Percentiles rank a stretch among this genome's conserved stretches.
Evolutionary conservation across 2,888 invertebrate species (phyloP).

Genomic region (Watsonalla cultraria): DNA sequence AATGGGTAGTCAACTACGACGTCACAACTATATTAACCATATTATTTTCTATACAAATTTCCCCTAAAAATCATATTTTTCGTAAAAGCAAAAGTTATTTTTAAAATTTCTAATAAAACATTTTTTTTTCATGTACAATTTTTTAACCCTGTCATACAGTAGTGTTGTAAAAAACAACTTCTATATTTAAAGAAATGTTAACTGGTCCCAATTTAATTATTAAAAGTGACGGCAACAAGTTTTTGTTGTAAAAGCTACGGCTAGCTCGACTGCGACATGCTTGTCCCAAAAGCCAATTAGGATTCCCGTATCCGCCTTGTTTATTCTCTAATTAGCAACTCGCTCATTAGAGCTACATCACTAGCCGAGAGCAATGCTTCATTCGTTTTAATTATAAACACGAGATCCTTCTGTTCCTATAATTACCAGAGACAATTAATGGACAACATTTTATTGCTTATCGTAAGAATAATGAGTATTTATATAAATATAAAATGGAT

Average conservation of each 20-base stretch:
- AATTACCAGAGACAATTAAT: conserved; percentile 67
- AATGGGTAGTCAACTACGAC: too few relatives aligned
- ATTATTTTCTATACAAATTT: too few relatives aligned
- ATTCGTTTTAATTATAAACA: conserved; percentile 76
- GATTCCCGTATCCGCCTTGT: conserved; percentile 69
- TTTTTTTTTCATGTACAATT: too few relatives aligned
- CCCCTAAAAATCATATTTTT: too few relatives aligned
- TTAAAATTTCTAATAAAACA: too few relatives aligned
- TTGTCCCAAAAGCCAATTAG: conserved; percentile 75
- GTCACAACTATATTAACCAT: too few relatives aligned
- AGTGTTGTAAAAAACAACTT: background rate
- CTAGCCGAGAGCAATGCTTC: conserved; percentile 64
- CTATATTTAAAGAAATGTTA: background rate
- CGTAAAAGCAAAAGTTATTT: too few relatives aligned
- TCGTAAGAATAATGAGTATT: conserved; percentile 47
- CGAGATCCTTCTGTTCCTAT: conserved; percentile 58
- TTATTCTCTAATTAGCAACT: conserved; percentile 75
- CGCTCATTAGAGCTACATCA: conserved; percentile 73
- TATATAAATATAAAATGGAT: conserved; percentile 32
- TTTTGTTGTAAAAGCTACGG: conserved; percentile 30
- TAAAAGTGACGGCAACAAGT: conserved; percentile 5
- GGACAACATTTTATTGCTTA: conserved; percentile 62
- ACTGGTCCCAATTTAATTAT: background rate
- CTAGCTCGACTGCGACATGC: conserved; percentile 28
- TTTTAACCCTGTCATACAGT: too few relatives aligned